These are phyloP conservation scores for Erpetoichthys calabaricus DNA, from an alignment of 2,797 vertebrate genomes.

Conservation along the genomic window DNA sequence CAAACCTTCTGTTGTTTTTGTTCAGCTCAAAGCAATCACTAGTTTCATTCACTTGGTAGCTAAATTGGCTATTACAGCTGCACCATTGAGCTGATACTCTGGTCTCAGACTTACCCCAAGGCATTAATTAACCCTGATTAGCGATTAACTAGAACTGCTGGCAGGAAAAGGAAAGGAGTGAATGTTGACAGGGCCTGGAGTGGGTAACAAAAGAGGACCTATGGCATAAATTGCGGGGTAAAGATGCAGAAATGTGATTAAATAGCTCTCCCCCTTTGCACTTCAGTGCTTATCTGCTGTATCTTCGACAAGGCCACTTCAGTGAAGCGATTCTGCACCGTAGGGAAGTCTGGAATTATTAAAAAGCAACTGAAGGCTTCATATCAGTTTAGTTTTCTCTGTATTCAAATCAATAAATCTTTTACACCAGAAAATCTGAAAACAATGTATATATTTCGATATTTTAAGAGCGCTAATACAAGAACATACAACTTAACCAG, in stretches of 20 bases:
- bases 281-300: conserved; percentile 6
- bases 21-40: conserved; percentile 13
- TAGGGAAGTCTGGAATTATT: no score
- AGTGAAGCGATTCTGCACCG: neutral
- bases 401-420: no score
- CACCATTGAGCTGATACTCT: conserved; percentile 23
- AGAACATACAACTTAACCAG: no score
- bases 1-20: conserved; percentile 10
- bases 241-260: conserved; percentile 5
- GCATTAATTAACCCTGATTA: conserved; percentile 40
- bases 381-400: no score
- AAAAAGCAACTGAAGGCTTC: no score
- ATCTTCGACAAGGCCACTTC: conserved; percentile 5
- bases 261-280: conserved; percentile 5
- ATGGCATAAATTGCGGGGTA: conserved; percentile 7
- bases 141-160: conserved; percentile 27
- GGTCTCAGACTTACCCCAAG: conserved; percentile 22
- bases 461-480: no score
- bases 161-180: conserved; percentile 11
- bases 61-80: conserved; percentile 15
- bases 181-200: conserved; percentile 10
- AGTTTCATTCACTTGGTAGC: conserved; percentile 13
- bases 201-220: conserved; percentile 3
- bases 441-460: no score
- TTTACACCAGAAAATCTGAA: no score